Conservation (phyloP, 1,140 invertebrate genomes). For the Leucophenga varia region DNA sequence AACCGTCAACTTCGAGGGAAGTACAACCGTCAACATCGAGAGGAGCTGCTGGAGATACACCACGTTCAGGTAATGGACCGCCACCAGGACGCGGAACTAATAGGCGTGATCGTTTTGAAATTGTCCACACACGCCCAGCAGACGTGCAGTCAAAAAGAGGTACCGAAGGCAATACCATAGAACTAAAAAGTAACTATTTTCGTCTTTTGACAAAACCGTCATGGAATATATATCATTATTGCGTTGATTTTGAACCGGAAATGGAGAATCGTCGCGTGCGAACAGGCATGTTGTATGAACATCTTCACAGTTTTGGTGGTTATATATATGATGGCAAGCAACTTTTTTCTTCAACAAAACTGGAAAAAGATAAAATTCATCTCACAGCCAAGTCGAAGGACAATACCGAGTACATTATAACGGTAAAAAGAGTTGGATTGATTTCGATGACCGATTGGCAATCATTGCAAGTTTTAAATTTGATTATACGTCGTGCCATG, state of each 20-base stretch:
- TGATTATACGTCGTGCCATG: conserved; percentile 72
- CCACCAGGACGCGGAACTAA: too few species aligned
- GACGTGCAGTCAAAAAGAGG: conserved; percentile 45
- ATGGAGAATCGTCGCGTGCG: conserved; percentile 38
- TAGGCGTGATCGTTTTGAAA: too few species aligned
- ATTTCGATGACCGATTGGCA: conserved; percentile 52
- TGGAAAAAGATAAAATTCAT: conserved; percentile 36
- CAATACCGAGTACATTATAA: conserved; percentile 52
- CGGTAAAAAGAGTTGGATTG: conserved; percentile 55
- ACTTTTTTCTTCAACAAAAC: conserved; percentile 47
- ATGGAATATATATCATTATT: conserved; percentile 80
- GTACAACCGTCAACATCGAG: too few species aligned
- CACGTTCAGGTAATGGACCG: too few species aligned
- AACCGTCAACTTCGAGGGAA: too few species aligned
- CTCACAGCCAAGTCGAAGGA: conserved; percentile 36
- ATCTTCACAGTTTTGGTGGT: conserved; percentile 29
- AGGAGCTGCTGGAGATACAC: too few species aligned
- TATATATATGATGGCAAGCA: conserved; percentile 61
- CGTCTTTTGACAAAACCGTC: conserved; percentile 65
- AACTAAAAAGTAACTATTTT: conserved; percentile 75
- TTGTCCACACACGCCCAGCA: conserved; percentile 16
- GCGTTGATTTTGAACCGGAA: conserved; percentile 75
- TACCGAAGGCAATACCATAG: conserved; percentile 58
- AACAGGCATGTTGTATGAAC: conserved; percentile 32
- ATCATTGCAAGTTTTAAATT: conserved; percentile 72